Conservation (phyloP, 2,888 invertebrate species). For the Ectobius pallidus region DNA sequence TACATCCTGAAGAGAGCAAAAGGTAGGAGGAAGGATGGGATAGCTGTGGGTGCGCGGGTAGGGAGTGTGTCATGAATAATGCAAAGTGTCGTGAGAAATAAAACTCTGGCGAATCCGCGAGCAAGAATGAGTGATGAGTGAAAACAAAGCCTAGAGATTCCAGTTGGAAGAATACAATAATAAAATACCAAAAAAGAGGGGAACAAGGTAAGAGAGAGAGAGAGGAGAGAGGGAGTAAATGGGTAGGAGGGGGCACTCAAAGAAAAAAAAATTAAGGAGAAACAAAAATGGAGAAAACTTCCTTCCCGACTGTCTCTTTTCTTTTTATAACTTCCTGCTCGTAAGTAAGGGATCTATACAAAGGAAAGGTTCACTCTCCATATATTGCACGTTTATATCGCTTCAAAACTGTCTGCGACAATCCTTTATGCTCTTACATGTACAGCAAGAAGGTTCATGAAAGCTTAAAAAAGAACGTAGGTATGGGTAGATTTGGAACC, state of each 20-base stretch:
- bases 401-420: constrained; percentile 2
- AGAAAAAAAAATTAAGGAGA: constrained; percentile 15
- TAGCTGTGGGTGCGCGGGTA: too few species aligned
- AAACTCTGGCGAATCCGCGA: constrained; percentile 29
- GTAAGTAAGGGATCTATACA: constrained; percentile 1
- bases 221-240: background rate
- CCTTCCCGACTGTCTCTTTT: background rate
- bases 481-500: too few species aligned
- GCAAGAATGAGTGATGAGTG: constrained; percentile 34
- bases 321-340: constrained; percentile 5
- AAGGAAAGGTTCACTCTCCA: constrained; percentile 6
- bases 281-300: constrained; percentile 20
- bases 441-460: constrained; percentile 8
- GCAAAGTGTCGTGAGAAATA: constrained; percentile 30
- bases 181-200: constrained; percentile 7
- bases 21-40: background rate
- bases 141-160: constrained; percentile 35
- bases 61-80: constrained; percentile 31
- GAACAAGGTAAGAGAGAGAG: background rate
- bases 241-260: background rate
- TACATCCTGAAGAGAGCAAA: background rate
- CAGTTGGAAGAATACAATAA: constrained; percentile 27
- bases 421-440: constrained; percentile 12
- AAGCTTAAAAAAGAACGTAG: background rate
- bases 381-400: constrained; percentile 18